Evolutionary conservation across 2,888 invertebrate species (phyloP), one percentile per base, ranked within the genome.

Genomic region (Apeira syringaria): DNA sequence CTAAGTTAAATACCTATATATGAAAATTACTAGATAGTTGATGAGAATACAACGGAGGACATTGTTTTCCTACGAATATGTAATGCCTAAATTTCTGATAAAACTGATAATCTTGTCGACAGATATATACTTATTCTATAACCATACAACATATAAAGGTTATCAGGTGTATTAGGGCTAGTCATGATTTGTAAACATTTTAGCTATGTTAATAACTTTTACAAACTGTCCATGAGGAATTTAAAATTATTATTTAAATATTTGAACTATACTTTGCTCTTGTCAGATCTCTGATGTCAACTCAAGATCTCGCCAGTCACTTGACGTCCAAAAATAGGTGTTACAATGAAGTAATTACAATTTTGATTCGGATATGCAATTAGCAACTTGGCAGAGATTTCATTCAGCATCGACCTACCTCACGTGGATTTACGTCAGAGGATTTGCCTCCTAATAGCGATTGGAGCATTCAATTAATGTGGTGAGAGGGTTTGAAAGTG

Each of bases 381-480:
- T 57, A 60, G 45, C 44, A 53, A 57, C 6, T 80, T 80, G 80
- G 80, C 80, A 79, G 50, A 44, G 3, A 10, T n/a, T 1, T 33
- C 17, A 33, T 53, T 49, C 44, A 43, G 51, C 53, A 51, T 69
- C 66, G 76, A 74, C 79, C 78, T 77, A 70, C 74, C 74, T 71
- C 78, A 77, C 69, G 67, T 68, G 67, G 51, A 60, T 15, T 35
- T 50, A 67, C 68, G 70, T 74, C 71, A 70, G 47, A 59, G 34
- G 61, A 59, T 65, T 64, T 59, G 63, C 64, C 64, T 56, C 54
- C 55, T 27, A n/a, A n/a, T n/a, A 17, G 36, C 34, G 43, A 43
- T 36, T 22, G 29, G 17, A 31, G 15, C 15, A 4, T 15, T 15
- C 15, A 15, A n/a, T n/a, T n/a, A n/a, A n/a, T n/a, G n/a, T n/a